Evolutionary conservation across 2,113 vertebrate species (phyloP).

Genomic region (Abramis brama): DNA sequence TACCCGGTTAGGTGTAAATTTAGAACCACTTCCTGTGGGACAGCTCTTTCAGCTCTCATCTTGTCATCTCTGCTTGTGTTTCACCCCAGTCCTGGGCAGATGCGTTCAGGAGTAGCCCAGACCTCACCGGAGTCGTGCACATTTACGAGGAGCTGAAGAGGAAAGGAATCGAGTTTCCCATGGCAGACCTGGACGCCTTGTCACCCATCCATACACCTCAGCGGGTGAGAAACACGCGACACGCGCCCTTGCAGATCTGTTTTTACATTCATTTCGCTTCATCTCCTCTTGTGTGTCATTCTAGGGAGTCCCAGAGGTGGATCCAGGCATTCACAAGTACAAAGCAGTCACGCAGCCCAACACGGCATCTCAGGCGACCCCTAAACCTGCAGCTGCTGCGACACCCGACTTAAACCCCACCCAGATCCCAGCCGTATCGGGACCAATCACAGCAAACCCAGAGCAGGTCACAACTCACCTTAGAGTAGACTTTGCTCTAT

Average conservation of each 20-base stretch:
- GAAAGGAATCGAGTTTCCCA: slow-evolving; percentile 95
- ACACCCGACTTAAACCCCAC: slow-evolving; percentile 35
- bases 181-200: slow-evolving; percentile 93
- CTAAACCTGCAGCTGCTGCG: slow-evolving; percentile 25
- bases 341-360: slow-evolving; percentile 69
- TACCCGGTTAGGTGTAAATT: neutral
- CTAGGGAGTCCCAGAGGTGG: slow-evolving; percentile 83
- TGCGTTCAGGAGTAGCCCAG: slow-evolving; percentile 95
- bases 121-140: slow-evolving; percentile 96
- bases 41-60: no score
- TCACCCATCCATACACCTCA: slow-evolving; percentile 98
- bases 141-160: slow-evolving; percentile 99
- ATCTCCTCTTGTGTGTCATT: neutral
- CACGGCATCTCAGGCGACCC: slow-evolving; percentile 49
- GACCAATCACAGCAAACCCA: slow-evolving; percentile 88
- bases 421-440: slow-evolving; percentile 74
- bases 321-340: slow-evolving; percentile 88
- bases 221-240: slow-evolving; percentile 79
- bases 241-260: no score
- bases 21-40: neutral
- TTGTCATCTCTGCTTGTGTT: neutral
- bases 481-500: neutral
- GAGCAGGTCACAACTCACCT: slow-evolving; percentile 84
- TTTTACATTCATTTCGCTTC: neutral
- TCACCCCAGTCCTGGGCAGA: slow-evolving; percentile 92